Evolutionary conservation across 1,140 invertebrate species (phyloP), one percentile per base, ranked within the genome.

Genomic region (Nomia melanderi): DNA sequence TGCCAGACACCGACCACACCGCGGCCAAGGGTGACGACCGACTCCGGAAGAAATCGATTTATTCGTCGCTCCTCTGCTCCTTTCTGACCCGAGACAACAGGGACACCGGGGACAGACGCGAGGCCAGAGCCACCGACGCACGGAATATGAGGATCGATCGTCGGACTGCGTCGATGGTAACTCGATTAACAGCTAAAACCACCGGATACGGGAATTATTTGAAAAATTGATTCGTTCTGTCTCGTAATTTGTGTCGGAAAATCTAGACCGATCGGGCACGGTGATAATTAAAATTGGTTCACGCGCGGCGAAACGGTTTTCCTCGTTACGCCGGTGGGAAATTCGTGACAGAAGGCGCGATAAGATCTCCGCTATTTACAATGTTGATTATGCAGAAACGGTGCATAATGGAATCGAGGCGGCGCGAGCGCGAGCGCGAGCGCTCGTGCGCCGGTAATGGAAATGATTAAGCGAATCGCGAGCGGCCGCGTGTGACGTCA

Each of bases 41-140:
- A 41, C 25, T 50, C 39, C 66, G 54, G 54, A 78, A 66, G 62
- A 57, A 60, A 78, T 78, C 77, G 77, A 78, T 78, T 78, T 75
- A 78, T 78, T n/a, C 44, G 62, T 12, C 53, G 29, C 53, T 36
- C 29, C 53, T 36, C 39, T n/a, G 41, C 33, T 33, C 59, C 57
- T 72, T 47, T 17, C 50, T 11, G 36, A 27, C 50, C 7, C 7
- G 57, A 20, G 23, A 36, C n/a, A 23, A 12, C 12, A 20, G 56
- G n/a, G 12, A 9, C 6, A 20, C 64, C 4, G n/a, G 44, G n/a
- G 47, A 63, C 75, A 77, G 63, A 71, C 63, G 63, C 57, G 23
- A 29, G 39, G 39, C 27, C 53, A 50, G 25, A 33, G 20, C 23
- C 6, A 44, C 7, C 27, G n/a, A 75, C n/a, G n/a, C n/a, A n/a